Evolutionary conservation across 2,888 invertebrate species (phyloP).

Genomic region (Plebejus argus): DNA sequence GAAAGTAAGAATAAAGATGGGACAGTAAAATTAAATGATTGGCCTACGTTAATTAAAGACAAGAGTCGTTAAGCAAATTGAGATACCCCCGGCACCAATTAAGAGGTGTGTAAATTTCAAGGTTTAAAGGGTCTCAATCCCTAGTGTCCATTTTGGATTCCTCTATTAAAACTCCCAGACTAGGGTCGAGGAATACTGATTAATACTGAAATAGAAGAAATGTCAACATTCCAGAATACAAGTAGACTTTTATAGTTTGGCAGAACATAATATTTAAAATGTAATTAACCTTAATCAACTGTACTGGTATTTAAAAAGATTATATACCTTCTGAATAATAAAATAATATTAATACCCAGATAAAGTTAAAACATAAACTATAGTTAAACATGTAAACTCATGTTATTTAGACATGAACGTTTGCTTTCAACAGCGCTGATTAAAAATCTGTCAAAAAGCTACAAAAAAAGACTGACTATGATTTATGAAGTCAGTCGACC

Average conservation of each 20-base stretch:
- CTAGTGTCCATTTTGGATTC: slow-evolving; percentile 46
- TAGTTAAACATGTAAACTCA: neutral
- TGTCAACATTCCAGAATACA: neutral
- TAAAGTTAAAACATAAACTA: neutral
- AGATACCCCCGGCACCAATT: slow-evolving; percentile 36
- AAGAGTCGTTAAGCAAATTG: neutral
- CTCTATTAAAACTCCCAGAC: slow-evolving; percentile 61
- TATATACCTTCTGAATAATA: neutral
- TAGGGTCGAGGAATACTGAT: slow-evolving; percentile 42
- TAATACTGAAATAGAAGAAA: neutral
- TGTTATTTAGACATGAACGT: too few relatives aligned
- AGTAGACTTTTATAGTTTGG: neutral
- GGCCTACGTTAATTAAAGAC: slow-evolving; percentile 10
- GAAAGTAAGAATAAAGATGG: neutral
- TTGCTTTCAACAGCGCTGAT: neutral
- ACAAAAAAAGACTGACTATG: too few relatives aligned
- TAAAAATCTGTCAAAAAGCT: too few relatives aligned
- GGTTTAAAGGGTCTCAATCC: slow-evolving; percentile 36
- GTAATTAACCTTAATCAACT: neutral
- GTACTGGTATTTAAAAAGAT: neutral
- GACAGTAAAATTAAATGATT: neutral
- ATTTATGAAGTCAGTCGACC: too few relatives aligned
- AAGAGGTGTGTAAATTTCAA: slow-evolving; percentile 36
- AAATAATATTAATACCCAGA: neutral
- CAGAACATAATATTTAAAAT: neutral